Percentiles rank a stretch among this genome's conserved stretches.
Evolutionary conservation across 2,113 vertebrate genomes (phyloP).

Genomic region (Hucho hucho): DNA sequence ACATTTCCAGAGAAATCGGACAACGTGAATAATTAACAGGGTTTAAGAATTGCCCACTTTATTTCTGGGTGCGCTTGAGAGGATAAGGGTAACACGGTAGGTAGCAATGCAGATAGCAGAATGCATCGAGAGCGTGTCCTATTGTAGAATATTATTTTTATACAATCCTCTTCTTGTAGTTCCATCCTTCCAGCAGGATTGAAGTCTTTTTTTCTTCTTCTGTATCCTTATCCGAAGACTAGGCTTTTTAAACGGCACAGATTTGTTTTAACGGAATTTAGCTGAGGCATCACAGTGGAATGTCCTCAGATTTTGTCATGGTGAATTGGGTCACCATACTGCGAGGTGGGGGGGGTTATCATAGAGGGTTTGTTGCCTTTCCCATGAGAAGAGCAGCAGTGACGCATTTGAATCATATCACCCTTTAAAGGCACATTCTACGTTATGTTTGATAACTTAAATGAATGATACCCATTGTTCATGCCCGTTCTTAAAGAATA

Average conservation of each 20-base stretch:
- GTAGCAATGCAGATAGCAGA: not conserved
- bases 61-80: constrained; percentile 14
- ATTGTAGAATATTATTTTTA: not conserved
- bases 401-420: no score
- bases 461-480: no score
- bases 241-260: not conserved
- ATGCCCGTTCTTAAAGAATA: no score
- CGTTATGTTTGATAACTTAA: no score
- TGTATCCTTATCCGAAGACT: not conserved
- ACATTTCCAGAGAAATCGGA: constrained; percentile 46
- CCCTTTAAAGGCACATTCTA: no score
- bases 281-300: not conserved
- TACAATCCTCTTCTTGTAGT: not conserved
- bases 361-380: not conserved
- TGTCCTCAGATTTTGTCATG: not conserved
- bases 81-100: not conserved
- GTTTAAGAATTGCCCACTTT: constrained; percentile 26
- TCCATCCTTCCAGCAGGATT: not conserved
- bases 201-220: not conserved
- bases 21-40: constrained; percentile 53
- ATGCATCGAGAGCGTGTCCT: not conserved
- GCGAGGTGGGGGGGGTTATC: not conserved
- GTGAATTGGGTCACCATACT: not conserved
- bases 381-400: not conserved
- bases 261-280: not conserved